A percentile compares a stretch with the other conserved stretches of the same genome.
These are phyloP conservation scores for Tragelaphus imberbis DNA, from an alignment of 2,113 vertebrate genomes.

Conservation along the genomic window DNA sequence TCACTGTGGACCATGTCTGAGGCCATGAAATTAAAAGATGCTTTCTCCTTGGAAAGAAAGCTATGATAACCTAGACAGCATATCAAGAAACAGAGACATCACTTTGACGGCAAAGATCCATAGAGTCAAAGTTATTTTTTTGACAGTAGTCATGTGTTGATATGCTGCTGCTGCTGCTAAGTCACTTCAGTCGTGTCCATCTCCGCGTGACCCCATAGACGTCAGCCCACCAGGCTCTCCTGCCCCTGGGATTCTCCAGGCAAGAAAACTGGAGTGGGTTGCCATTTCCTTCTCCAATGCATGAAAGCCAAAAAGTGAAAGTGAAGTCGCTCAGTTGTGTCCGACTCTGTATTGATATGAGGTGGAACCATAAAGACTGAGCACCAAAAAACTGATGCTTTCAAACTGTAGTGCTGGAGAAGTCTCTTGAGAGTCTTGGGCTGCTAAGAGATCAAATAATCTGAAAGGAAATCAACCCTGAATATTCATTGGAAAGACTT, in stretches of 20 bases:
- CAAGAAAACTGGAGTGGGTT: no score
- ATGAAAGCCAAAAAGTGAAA: no score
- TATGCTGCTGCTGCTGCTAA: no score
- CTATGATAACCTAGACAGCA: neutral
- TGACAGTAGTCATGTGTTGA: neutral
- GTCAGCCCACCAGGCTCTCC: no score
- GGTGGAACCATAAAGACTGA: neutral
- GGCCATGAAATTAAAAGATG: neutral
- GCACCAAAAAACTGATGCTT: neutral
- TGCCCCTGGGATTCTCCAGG: no score
- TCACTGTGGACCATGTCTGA: fast-evolving
- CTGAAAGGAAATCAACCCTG: neutral
- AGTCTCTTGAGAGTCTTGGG: neutral
- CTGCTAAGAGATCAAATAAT: neutral
- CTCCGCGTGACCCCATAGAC: no score
- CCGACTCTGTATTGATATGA: no score
- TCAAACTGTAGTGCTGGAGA: neutral
- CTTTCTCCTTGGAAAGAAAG: neutral
- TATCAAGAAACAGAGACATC: neutral
- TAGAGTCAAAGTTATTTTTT: neutral
- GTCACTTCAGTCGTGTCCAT: no score
- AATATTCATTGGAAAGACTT: neutral
- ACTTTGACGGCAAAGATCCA: neutral
- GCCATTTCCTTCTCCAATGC: no score
- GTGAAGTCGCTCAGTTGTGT: no score